Conservation (phyloP, 1,140 invertebrate species). For the Apolygus lucorum region DNA sequence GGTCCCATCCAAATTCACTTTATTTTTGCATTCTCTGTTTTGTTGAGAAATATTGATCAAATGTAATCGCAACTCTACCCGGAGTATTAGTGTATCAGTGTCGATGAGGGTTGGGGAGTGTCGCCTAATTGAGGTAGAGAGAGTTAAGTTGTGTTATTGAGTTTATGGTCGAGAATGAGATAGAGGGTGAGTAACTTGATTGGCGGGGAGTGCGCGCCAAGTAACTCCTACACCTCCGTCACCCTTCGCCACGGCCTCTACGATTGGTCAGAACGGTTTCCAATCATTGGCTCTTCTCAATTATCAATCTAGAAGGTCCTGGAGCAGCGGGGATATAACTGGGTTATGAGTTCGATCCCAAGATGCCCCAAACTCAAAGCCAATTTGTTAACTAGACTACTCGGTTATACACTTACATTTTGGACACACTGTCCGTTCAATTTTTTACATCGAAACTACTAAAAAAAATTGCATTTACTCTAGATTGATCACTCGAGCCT, state of each 20-base stretch:
- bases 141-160: not conserved
- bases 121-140: no score
- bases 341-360: not conserved
- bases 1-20: no score
- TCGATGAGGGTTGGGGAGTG: no score
- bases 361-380: not conserved
- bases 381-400: not conserved
- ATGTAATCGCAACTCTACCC: no score
- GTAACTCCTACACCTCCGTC: not conserved
- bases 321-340: not conserved
- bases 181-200: not conserved
- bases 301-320: not conserved
- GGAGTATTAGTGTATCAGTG: no score
- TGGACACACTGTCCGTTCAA: no score
- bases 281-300: not conserved
- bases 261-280: conserved; percentile 15
- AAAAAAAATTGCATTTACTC: no score
- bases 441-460: no score
- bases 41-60: no score
- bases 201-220: not conserved
- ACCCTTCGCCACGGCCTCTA: not conserved
- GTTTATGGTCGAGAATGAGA: not conserved
- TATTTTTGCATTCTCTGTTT: no score
- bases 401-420: no score
- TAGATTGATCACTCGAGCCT: no score